Percentiles rank a stretch among this genome's conserved stretches.
phyloP scores from a whole-genome alignment of 2,888 invertebrate species.

The Erebia palarica region DNA sequence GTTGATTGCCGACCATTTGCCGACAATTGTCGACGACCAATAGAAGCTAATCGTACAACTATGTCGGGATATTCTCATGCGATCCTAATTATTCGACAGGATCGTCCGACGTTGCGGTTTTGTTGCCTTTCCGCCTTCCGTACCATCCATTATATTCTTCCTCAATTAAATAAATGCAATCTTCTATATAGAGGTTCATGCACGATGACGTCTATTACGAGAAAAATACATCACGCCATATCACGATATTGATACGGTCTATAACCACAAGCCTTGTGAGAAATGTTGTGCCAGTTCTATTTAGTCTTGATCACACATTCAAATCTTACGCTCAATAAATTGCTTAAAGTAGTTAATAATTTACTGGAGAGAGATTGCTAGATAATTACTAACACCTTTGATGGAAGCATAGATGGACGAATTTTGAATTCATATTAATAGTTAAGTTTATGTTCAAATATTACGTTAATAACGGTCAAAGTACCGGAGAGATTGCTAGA shows the following conservation, averaged over 20 bases:
- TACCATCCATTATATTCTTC: constrained; percentile 16
- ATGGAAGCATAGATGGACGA: not conserved
- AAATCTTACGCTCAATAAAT: not conserved
- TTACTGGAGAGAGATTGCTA: not conserved
- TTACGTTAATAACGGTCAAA: too few species aligned
- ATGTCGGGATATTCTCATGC: constrained; percentile 72
- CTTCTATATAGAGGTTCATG: not conserved
- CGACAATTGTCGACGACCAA: constrained; percentile 67
- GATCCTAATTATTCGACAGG: constrained; percentile 67
- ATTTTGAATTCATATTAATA: too few species aligned
- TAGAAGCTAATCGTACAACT: constrained; percentile 60
- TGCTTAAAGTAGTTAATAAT: not conserved
- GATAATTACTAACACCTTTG: not conserved
- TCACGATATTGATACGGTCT: not conserved
- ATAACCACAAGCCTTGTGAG: not conserved
- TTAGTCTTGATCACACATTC: too few species aligned
- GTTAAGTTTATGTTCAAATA: too few species aligned
- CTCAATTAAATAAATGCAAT: constrained; percentile 18
- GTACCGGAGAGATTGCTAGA: too few species aligned
- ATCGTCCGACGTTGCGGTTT: constrained; percentile 55
- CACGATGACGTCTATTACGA: not conserved
- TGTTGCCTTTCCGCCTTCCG: constrained; percentile 40
- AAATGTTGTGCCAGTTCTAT: not conserved
- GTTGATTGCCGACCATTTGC: constrained; percentile 76
- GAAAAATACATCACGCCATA: not conserved